Percentiles rank a stretch among this genome's conserved stretches.
phyloP scores from a whole-genome alignment of 1,140 invertebrate genomes.

The Drosophila murphyi region DNA sequence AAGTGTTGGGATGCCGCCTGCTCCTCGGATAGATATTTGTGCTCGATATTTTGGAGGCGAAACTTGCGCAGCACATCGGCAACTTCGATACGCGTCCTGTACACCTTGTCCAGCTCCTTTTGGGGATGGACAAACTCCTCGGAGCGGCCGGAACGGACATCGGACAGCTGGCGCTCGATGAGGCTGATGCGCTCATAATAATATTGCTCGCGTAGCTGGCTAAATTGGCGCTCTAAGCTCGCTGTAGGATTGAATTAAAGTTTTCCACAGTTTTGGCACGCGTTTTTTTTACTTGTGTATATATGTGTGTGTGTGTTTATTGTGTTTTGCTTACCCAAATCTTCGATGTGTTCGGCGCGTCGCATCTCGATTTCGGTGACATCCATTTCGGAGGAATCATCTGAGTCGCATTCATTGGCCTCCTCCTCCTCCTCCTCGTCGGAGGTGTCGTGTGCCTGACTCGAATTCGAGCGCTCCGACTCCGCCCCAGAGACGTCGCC shows the following conservation, averaged over 20 bases:
- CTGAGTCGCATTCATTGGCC: slow-evolving; percentile 90
- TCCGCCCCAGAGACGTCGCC: slow-evolving; percentile 87
- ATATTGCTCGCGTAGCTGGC: slow-evolving; percentile 93
- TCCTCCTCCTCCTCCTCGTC: slow-evolving; percentile 86
- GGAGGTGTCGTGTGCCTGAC: slow-evolving; percentile 88
- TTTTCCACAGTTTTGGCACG: too few relatives aligned
- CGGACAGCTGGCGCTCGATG: slow-evolving; percentile 93
- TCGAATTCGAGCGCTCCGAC: slow-evolving; percentile 87
- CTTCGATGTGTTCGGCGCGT: slow-evolving; percentile 92
- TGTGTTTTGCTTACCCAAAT: slow-evolving; percentile 86
- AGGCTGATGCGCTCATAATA: slow-evolving; percentile 92
- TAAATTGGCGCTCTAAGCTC: slow-evolving; percentile 95
- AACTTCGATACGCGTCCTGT: slow-evolving; percentile 93
- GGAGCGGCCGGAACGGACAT: slow-evolving; percentile 93
- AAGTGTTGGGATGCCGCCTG: slow-evolving; percentile 95
- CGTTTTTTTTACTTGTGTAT: neutral
- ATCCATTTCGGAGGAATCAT: slow-evolving; percentile 95
- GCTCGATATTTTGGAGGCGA: slow-evolving; percentile 92
- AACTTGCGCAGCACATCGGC: slow-evolving; percentile 93
- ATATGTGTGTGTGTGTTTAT: neutral
- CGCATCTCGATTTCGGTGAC: slow-evolving; percentile 95
- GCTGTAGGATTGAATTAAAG: slow-evolving; percentile 75
- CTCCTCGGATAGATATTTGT: slow-evolving; percentile 95
- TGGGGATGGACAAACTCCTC: slow-evolving; percentile 95
- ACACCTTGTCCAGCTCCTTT: slow-evolving; percentile 93